phyloP scores from a whole-genome alignment of 2,797 vertebrate genomes.

The Falco naumanni region DNA sequence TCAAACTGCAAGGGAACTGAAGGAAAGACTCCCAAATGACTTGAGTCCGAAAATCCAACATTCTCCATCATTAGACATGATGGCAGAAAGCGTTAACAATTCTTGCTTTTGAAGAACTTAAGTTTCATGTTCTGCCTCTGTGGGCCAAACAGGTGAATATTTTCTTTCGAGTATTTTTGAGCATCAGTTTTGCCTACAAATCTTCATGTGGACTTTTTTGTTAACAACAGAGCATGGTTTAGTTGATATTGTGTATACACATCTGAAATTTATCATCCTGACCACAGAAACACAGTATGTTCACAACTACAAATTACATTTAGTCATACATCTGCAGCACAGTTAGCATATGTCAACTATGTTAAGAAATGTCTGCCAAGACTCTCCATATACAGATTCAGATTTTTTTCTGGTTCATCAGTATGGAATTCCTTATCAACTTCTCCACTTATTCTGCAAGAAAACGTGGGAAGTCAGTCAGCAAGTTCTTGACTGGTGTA shows the following conservation, averaged over 20 bases:
- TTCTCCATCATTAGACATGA: neutral
- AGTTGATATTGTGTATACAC: neutral
- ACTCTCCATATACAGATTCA: neutral
- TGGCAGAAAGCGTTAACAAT: neutral
- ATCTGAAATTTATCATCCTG: neutral
- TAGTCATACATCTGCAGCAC: neutral
- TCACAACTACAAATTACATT: neutral
- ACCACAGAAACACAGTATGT: neutral
- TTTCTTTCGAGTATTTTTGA: neutral
- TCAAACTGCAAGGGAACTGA: neutral
- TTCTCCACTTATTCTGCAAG: neutral
- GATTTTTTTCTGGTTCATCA: neutral
- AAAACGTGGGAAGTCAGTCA: neutral
- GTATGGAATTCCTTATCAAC: neutral
- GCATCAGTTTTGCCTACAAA: neutral
- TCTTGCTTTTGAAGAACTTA: neutral
- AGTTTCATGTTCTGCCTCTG: neutral
- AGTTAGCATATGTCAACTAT: neutral
- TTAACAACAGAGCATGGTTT: neutral
- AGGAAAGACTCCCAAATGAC: neutral
- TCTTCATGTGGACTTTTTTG: neutral
- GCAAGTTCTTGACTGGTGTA: neutral
- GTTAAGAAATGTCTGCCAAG: constrained; percentile 1
- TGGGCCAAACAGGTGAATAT: neutral
- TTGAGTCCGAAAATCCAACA: neutral